Base-by-base conservation (phyloP, 2,888 invertebrate genomes). In the Neuroscelio doddi region DNA sequence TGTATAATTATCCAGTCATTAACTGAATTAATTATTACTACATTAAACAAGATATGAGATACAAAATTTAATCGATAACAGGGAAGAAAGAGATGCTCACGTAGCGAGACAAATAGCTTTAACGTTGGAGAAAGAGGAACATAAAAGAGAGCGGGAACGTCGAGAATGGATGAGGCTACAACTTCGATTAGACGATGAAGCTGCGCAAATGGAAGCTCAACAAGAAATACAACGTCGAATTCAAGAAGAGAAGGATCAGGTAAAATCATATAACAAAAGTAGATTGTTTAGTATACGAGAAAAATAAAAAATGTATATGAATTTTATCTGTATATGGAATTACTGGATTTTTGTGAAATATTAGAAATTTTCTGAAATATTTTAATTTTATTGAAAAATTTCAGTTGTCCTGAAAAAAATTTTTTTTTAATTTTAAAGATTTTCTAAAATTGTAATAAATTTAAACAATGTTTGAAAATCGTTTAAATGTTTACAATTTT, bases 161-260 rank as follows among this genome's bases (percentile, higher is more conserved):
- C 87, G 89, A 71, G 85, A 88, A 53, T 86, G 87, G 69, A 83
- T 84, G 83, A 79, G 81, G 69, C 62, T 78, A 71, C 83, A 82
- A 70, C 76, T 81, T 50, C 78, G 84, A 64, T 55, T 83, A 1
- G 84, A 84, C 46, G 84, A 84, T 36, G 83, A 84, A 59, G 80
- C 75, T 24, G 79, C 79, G 5, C 77, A 76, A 67, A 61, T 79
- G 15, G 79, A 80, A 57, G 78, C 76, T 3, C 80, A 81, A 45
- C 51, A 76, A 41, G 89, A 89, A 73, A 88, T 90, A 65, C 86
- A 88, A 71, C 85, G 87, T 70, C 87, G 88, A 72, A 82, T 91
- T 45, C 93, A 93, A 80, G 92, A 93, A 80, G 89, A 90, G 76
- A 89, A 89, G 67, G 92, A 92, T 85, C 92, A 91, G 80, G 92